Evolutionary conservation across 2,888 invertebrate species (phyloP).

Genomic region (Acronicta psi): DNA sequence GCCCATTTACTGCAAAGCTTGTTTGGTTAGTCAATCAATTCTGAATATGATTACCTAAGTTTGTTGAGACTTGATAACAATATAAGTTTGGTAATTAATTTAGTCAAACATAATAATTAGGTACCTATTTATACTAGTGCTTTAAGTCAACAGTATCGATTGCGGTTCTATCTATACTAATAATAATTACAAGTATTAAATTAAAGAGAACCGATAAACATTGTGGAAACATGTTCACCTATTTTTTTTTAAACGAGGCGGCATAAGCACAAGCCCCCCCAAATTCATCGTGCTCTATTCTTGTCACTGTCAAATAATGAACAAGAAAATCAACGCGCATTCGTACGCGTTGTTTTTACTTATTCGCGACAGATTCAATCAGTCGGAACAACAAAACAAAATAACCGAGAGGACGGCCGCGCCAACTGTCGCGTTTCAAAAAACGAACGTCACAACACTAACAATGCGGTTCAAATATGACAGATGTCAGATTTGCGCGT

Average conservation of each 20-base stretch:
- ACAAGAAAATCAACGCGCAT: slow-evolving; percentile 46
- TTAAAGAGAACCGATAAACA: background rate
- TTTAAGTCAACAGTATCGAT: slow-evolving; percentile 17
- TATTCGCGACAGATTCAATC: slow-evolving; percentile 71
- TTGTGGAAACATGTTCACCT: background rate
- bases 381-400: slow-evolving; percentile 70
- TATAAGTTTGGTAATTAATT: slow-evolving; percentile 38
- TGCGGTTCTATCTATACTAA: slow-evolving; percentile 15
- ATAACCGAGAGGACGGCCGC: slow-evolving; percentile 68
- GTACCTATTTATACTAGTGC: too few relatives aligned
- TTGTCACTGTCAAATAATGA: slow-evolving; percentile 46
- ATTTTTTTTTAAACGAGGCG: background rate
- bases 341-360: slow-evolving; percentile 52
- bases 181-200: background rate
- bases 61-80: slow-evolving; percentile 38
- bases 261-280: slow-evolving; percentile 7
- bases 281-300: slow-evolving; percentile 32
- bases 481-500: slow-evolving; percentile 83
- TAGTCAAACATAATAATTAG: slow-evolving; percentile 34
- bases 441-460: slow-evolving; percentile 77
- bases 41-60: slow-evolving; percentile 43
- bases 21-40: slow-evolving; percentile 48
- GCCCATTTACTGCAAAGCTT: slow-evolving; percentile 29
- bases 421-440: slow-evolving; percentile 80
- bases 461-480: slow-evolving; percentile 75